Conservation (phyloP, 1,140 invertebrate species). For the Aleiodes sp. region DNA sequence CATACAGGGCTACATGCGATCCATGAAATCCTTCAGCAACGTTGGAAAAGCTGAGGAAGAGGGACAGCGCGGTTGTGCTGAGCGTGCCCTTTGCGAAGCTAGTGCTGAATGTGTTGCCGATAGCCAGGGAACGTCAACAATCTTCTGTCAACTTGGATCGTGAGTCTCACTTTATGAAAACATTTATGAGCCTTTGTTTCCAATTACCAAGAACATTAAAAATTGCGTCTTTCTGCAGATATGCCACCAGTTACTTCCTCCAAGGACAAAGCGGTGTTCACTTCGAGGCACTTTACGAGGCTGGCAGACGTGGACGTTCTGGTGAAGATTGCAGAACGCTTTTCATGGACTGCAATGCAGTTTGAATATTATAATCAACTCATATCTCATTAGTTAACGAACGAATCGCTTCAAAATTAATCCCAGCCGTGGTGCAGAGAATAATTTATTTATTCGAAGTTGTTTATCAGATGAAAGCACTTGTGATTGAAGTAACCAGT, state of each 20-base stretch:
- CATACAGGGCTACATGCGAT: slow-evolving; percentile 80
- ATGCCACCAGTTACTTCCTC: slow-evolving; percentile 84
- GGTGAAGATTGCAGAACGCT: slow-evolving; percentile 84
- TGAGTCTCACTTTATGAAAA: too few relatives aligned
- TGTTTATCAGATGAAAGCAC: background rate
- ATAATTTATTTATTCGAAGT: background rate
- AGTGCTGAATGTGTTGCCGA: slow-evolving; percentile 87
- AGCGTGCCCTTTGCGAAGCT: slow-evolving; percentile 80
- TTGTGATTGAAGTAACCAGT: slow-evolving; percentile 7
- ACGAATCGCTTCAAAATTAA: background rate
- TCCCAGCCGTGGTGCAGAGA: background rate
- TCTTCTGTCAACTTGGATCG: slow-evolving; percentile 94
- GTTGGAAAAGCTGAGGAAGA: slow-evolving; percentile 81
- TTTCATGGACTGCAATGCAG: slow-evolving; percentile 87
- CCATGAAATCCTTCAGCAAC: slow-evolving; percentile 69
- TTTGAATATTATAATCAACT: slow-evolving; percentile 64
- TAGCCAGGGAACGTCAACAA: slow-evolving; percentile 79
- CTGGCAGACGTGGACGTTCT: slow-evolving; percentile 81
- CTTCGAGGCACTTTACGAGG: slow-evolving; percentile 85
- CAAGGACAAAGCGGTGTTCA: slow-evolving; percentile 77
- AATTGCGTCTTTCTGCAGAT: slow-evolving; percentile 67
- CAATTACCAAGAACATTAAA: slow-evolving; percentile 8
- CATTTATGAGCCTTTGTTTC: background rate
- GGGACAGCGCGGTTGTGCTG: slow-evolving; percentile 68
- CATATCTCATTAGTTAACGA: background rate